Evolutionary conservation across 2,888 invertebrate species (phyloP).

Genomic region (Yponomeuta cagnagella): DNA sequence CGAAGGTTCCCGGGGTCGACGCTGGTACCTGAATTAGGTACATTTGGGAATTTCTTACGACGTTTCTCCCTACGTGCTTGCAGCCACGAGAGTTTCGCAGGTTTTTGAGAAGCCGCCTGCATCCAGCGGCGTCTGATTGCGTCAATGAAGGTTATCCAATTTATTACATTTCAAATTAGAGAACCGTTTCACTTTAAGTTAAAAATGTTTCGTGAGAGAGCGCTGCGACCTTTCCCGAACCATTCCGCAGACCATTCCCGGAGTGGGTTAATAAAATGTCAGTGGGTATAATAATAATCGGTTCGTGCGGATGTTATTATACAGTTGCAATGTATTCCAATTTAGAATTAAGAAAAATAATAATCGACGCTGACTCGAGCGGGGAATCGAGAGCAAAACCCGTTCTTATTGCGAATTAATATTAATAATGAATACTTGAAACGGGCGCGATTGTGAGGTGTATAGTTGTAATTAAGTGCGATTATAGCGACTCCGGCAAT

Average conservation of each 20-base stretch:
- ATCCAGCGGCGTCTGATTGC: no score
- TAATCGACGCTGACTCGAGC: conserved; percentile 6
- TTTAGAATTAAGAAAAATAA: conserved; percentile 16
- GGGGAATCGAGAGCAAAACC: conserved; percentile 44
- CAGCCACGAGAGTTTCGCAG: no score
- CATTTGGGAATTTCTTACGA: no score
- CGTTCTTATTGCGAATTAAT: conserved; percentile 66
- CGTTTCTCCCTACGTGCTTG: no score
- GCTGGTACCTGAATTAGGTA: no score
- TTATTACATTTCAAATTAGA: conserved; percentile 1
- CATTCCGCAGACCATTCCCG: neutral
- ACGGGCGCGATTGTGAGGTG: conserved; percentile 63
- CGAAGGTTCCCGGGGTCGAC: no score
- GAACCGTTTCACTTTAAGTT: neutral
- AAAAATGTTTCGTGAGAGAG: neutral
- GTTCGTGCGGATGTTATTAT: conserved; percentile 6
- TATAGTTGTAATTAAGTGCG: conserved; percentile 67
- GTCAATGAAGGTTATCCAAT: neutral
- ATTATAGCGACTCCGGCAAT: conserved; percentile 62
- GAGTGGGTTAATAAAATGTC: conserved; percentile 8
- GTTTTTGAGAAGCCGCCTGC: no score
- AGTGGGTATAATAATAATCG: conserved; percentile 2
- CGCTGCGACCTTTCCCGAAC: neutral
- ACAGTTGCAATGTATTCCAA: conserved; percentile 17
- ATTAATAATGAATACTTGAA: conserved; percentile 68